Base-by-base conservation (phyloP, 2,888 invertebrate genomes). In the Microctonus hyperodae region DNA sequence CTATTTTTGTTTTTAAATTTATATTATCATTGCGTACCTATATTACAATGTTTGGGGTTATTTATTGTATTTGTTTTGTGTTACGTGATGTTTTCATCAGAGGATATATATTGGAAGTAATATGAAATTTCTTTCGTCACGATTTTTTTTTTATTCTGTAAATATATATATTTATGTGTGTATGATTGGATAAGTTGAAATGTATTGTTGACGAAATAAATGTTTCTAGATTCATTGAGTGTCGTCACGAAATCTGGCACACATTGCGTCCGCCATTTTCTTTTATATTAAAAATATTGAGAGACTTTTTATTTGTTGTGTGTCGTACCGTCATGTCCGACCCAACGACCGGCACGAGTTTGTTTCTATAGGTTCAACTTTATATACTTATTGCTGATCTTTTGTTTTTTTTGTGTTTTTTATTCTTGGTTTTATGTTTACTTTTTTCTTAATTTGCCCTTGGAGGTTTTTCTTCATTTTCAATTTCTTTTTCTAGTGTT, bases 121-220 rank as follows among this genome's bases (percentile, higher is more conserved):
- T 13, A 4, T 9, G 2, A 6, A 51, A 51, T 23, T 61, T n/a
- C 28, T 55, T 2, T 37, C 35, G 1, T 13, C 23, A 51, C 11
- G 13, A 16, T 13, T 56, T 16, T 33, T 22, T 44, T 53, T 64
- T 37, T 7, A 28, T 28, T 28, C 7, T 28, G 7, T 28, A n/a
- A n/a, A n/a, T 40, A 13, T 40, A 6, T 40, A 40, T 40, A 6
- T 40, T 40, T 55, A 9, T 31, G 33, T 55, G 64, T 33, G 35
- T 60, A 64, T 76, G 78, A 75, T 77, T 72, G 76, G 75, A 77
- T 74, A 77, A 75, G 75, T 77, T 75, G 75, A 72, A 74, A 74
- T 71, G 78, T 78, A 7, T 44, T 77, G 75, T 76, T 76, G 75
- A 77, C 76, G 76, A 67, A 44, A 73, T 76, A 75, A 68, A 69